phyloP scores from a whole-genome alignment of 2,888 invertebrate genomes.

The Acanthosepion lycidas region DNA sequence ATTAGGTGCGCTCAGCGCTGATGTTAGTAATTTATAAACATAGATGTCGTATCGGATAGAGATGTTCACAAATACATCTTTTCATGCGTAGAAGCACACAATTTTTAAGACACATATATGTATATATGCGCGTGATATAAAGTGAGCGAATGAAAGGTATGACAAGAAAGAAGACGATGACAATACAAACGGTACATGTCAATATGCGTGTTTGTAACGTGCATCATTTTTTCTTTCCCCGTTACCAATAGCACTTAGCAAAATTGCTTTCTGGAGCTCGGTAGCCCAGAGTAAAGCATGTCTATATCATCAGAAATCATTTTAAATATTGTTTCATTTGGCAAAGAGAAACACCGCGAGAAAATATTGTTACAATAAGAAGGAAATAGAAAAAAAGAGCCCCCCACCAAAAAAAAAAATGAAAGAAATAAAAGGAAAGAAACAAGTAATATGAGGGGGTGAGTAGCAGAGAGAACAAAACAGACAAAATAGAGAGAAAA shows the following conservation, averaged over 20 bases:
- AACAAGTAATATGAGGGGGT: accelerated
- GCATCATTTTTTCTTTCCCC: background rate
- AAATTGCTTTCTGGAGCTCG: background rate
- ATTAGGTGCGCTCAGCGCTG: no score
- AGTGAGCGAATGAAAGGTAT: no score
- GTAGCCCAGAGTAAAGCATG: background rate
- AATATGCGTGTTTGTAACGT: background rate
- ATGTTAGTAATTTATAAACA: no score
- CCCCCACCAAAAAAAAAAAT: no score
- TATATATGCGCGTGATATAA: no score
- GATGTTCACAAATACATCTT: no score
- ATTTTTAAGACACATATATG: no score
- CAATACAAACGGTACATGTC: background rate
- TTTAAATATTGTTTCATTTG: slow-evolving; percentile 20
- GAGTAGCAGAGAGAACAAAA: background rate
- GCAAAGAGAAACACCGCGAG: background rate
- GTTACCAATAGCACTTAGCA: background rate
- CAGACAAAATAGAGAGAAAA: background rate
- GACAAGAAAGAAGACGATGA: no score
- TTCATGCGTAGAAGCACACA: no score
- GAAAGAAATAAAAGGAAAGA: background rate
- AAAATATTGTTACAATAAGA: background rate
- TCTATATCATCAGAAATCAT: background rate
- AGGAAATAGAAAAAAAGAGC: background rate
- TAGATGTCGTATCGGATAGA: no score